phyloP scores from a whole-genome alignment of 2,797 vertebrate genomes.

The Manis pentadactyla region DNA sequence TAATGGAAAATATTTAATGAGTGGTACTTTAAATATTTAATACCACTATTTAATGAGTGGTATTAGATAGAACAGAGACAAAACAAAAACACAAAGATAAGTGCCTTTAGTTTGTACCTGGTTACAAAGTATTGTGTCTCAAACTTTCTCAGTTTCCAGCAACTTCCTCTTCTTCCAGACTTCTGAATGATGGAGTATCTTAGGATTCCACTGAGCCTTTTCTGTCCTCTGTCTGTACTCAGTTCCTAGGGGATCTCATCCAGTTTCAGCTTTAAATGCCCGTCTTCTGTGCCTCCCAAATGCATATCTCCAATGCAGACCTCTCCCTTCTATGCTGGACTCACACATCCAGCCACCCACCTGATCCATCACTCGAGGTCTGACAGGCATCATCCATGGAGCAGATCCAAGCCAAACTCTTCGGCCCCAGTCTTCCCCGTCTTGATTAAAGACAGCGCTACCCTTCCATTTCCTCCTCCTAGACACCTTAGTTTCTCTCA shows the following conservation, averaged over 20 bases:
- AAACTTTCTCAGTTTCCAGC: neutral
- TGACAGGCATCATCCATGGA: neutral
- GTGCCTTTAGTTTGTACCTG: neutral
- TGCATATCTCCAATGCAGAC: neutral
- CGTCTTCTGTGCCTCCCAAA: neutral
- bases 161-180: neutral
- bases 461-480: neutral
- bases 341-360: neutral
- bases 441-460: neutral
- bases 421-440: neutral
- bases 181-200: neutral
- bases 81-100: neutral
- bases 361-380: accelerated
- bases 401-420: neutral
- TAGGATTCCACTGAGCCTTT: neutral
- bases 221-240: neutral
- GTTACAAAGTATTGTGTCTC: neutral
- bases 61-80: neutral
- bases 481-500: neutral
- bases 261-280: neutral
- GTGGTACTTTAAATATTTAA: no score
- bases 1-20: neutral
- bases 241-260: neutral
- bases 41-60: neutral
- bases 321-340: neutral